Percentiles rank a stretch among this genome's conserved stretches.
Evolutionary conservation across 2,113 vertebrate species (phyloP).

Genomic region (Nibea albiflora): DNA sequence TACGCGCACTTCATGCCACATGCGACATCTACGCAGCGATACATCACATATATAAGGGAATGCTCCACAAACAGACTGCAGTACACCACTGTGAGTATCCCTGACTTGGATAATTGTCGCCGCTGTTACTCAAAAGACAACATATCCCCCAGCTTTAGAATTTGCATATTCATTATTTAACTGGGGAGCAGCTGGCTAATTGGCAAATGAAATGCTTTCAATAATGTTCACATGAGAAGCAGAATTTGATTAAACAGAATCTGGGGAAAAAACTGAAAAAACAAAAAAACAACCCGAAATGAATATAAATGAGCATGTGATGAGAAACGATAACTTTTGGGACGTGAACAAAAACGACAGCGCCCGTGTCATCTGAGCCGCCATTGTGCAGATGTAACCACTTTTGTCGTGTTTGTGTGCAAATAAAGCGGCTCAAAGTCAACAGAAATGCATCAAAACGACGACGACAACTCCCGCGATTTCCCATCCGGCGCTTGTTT

Average conservation of each 20-base stretch:
- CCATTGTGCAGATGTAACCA: slow-evolving; percentile 22
- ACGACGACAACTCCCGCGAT: slow-evolving; percentile 16
- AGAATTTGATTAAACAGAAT: slow-evolving; percentile 77
- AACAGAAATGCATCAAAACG: slow-evolving; percentile 33
- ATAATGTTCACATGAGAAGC: slow-evolving; percentile 76
- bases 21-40: neutral
- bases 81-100: slow-evolving; percentile 39
- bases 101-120: slow-evolving; percentile 70
- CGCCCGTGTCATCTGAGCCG: slow-evolving; percentile 17
- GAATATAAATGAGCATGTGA: slow-evolving; percentile 53
- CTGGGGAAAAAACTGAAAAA: slow-evolving; percentile 68
- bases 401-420: slow-evolving; percentile 41
- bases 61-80: slow-evolving; percentile 1
- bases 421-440: slow-evolving; percentile 45
- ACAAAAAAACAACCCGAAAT: slow-evolving; percentile 40
- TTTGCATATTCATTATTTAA: slow-evolving; percentile 83
- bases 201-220: slow-evolving; percentile 79
- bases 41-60: neutral
- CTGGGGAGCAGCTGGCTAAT: slow-evolving; percentile 80
- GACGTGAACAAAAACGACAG: slow-evolving; percentile 44
- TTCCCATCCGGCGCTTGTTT: neutral
- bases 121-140: slow-evolving; percentile 72
- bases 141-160: slow-evolving; percentile 76
- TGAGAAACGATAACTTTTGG: slow-evolving; percentile 39
- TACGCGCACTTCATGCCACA: slow-evolving; percentile 16